phyloP scores from a whole-genome alignment of 1,140 invertebrate genomes.

The Plectrocnemia conspersa region DNA sequence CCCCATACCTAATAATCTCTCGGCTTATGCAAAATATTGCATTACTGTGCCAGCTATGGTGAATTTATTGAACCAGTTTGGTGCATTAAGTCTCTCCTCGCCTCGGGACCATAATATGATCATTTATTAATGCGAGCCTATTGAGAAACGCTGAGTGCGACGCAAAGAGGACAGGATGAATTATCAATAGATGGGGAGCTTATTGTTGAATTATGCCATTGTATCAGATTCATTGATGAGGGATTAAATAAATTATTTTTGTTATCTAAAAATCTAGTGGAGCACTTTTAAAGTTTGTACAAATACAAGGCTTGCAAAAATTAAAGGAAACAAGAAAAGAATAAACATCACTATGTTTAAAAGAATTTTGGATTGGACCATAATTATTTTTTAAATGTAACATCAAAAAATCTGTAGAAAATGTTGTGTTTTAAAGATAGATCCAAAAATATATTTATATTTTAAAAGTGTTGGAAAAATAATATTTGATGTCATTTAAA shows the following conservation, averaged over 20 bases:
- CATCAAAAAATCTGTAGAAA: neutral
- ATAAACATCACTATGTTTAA: too few relatives aligned
- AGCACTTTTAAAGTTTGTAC: too few relatives aligned
- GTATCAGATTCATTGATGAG: too few relatives aligned
- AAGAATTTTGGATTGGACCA: too few relatives aligned
- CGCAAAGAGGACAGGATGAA: too few relatives aligned
- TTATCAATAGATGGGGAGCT: too few relatives aligned
- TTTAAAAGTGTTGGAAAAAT: neutral
- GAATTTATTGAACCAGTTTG: conserved; percentile 10
- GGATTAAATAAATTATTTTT: too few relatives aligned
- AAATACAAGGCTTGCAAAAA: too few relatives aligned
- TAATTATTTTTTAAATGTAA: neutral
- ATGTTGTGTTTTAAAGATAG: neutral
- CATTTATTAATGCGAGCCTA: conserved; percentile 5
- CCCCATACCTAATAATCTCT: neutral
- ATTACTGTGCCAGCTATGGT: neutral
- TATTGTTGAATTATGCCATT: too few relatives aligned
- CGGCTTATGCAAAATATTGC: conserved; percentile 9
- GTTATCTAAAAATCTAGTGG: too few relatives aligned
- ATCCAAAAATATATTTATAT: conserved; percentile 1
- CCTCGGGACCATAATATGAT: conserved; percentile 7
- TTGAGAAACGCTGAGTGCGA: conserved; percentile 2
- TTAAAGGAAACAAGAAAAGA: too few relatives aligned
- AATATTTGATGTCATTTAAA: neutral
- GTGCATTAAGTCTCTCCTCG: conserved; percentile 2